Evolutionary conservation across 2,113 vertebrate species (phyloP), one percentile per base, ranked within the genome.

Genomic region (Anoplopoma fimbria): DNA sequence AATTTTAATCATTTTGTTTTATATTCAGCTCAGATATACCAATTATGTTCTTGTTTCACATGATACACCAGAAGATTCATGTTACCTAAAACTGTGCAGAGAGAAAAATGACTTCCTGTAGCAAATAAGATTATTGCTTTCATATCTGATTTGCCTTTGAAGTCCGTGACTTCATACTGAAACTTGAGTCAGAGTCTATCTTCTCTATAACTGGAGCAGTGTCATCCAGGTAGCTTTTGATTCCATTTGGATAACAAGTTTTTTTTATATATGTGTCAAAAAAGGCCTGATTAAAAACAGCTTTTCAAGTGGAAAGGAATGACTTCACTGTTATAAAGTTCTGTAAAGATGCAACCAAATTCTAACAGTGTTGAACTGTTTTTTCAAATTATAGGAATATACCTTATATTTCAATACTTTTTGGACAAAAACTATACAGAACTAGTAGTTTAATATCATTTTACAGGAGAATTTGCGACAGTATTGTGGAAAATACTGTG

Each of bases 91-190:
- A 64, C 8, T 34, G 12, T 34, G 23, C 15, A 15, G 2, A 42
- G 42, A 62, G 9, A 61, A 40, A n/a, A 69, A 53, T 40, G 14
- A 12, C 9, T 0, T 62, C 23, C 10, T 42, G 53, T 10, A 38
- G 29, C n/a, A 58, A 61, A 55, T 15, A 33, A 58, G 14, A 58
- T 13, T 60, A 9, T 31, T 9, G n/a, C 12, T 47, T 58, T 62
- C 5, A 49, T 87, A 80, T 89, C 63, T 69, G 75, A 86, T 84
- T 58, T 70, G 36, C 70, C 65, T 87, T 69, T 78, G 64, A 82
- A 23, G 36, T 62, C 38, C 72, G 33, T 27, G 64, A 76, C 45
- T 40, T 70, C 33, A 36, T 25, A 40, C 19, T 34, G 2, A 29
- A 67, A n/a, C 21, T 21, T 7, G 4, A 29, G 8, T 2, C 53